A percentile compares a stretch with the other conserved stretches of the same genome.
These are phyloP conservation scores for Xylota segnis DNA, from an alignment of 2,888 invertebrate species.

Conservation along the genomic window DNA sequence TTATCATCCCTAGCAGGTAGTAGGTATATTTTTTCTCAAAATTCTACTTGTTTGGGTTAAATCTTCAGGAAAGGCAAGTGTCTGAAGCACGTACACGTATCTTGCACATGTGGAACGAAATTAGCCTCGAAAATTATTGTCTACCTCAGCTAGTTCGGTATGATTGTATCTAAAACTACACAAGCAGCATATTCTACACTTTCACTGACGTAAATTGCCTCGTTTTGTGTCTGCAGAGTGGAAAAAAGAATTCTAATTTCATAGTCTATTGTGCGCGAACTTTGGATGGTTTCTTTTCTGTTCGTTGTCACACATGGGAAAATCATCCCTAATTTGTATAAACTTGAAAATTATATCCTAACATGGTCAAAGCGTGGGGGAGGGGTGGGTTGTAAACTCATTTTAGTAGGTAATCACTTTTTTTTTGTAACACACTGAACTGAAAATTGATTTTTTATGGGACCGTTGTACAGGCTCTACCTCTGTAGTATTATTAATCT, in stretches of 20 bases:
- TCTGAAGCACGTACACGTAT: background rate
- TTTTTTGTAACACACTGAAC: slow-evolving; percentile 1
- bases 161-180: slow-evolving; percentile 32
- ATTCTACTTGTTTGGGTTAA: background rate
- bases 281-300: slow-evolving; percentile 15
- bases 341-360: slow-evolving; percentile 46
- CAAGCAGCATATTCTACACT: slow-evolving; percentile 18
- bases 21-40: background rate
- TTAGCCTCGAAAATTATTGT: slow-evolving; percentile 46
- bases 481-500: slow-evolving; percentile 44
- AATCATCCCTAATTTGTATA: slow-evolving; percentile 59
- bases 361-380: background rate
- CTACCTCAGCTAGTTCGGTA: slow-evolving; percentile 21
- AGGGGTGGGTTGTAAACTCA: slow-evolving; percentile 16
- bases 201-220: slow-evolving; percentile 43
- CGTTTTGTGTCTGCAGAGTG: slow-evolving; percentile 6
- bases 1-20: slow-evolving; percentile 7
- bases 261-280: slow-evolving; percentile 9
- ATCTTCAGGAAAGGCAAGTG: slow-evolving; percentile 28
- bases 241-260: background rate
- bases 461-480: slow-evolving; percentile 6
- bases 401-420: slow-evolving; percentile 25
- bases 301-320: slow-evolving; percentile 13
- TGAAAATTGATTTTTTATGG: slow-evolving; percentile 13
- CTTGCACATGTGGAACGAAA: slow-evolving; percentile 24